Base-by-base conservation (phyloP, 2,113 vertebrate genomes). In the Triplophysa siluroides region DNA sequence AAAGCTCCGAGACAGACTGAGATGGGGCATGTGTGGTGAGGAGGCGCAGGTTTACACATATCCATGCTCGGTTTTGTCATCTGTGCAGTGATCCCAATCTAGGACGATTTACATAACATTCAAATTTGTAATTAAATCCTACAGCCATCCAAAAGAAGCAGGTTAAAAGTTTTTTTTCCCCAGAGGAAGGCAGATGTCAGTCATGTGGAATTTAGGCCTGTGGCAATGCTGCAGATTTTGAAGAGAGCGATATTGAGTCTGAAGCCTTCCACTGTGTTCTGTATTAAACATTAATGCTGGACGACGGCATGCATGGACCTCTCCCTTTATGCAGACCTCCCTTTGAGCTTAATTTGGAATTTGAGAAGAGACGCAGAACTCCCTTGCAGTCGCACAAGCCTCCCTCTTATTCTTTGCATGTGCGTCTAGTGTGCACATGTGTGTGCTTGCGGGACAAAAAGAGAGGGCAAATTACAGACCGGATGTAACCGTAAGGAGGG, bases 91-190 rank as follows among this genome's bases (percentile, higher is more conserved):
- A 69, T 78, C 79, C 69, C 68, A 84, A 81, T 84, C 29, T 24
- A 52, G 66, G 64, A 70, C 38, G 11, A 75, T 81, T 78, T 78
- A 70, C 76, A 84, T 78, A 78, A 69, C 75, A 81, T 74, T 64
- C n/a, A 70, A 26, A 47, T 69, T 75, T 74, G 62, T 16, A 75
- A 75, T 81, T 63, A 78, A 80, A 73, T 77, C 66, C 38, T 50
- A 23, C 63, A 29, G 62, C 21, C 29, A 73, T 62, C 26, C n/a
- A 62, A 68, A 67, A 45, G 47, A 54, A 63, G 24, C 56, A 21
- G 56, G n/a, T 67, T 71, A 26, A 19, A 71, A 68, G 66, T 64
- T 56, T 47, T 69, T 23, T 69, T 3, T 10, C 2, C 33, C 5
- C 5, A 10, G 61, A 52, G 45, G 67, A 54, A 1, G n/a, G 68